Percentiles rank a stretch among this genome's conserved stretches.
These are phyloP conservation scores for Pseudotriccus pelzelni DNA, from an alignment of 2,797 vertebrate species.

Conservation along the genomic window DNA sequence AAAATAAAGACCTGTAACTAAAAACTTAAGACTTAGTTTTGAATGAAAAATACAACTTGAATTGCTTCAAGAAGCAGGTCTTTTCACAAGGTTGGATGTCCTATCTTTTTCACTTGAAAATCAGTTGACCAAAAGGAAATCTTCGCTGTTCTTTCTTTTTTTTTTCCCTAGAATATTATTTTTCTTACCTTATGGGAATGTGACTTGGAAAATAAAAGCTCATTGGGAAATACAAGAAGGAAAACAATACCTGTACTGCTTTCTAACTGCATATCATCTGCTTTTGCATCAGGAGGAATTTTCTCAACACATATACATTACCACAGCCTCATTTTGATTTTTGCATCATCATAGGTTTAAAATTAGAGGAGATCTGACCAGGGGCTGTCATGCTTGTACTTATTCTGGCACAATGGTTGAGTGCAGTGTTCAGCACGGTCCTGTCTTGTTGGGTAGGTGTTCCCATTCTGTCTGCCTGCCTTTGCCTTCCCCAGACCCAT, in stretches of 20 bases:
- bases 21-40: neutral
- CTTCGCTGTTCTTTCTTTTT: neutral
- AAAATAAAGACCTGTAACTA: neutral
- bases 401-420: neutral
- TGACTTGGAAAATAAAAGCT: neutral
- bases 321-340: neutral
- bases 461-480: neutral
- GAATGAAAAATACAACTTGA: neutral
- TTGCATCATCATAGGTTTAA: neutral
- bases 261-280: neutral
- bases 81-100: neutral
- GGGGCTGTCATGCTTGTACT: neutral
- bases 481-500: neutral
- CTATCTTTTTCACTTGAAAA: neutral
- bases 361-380: neutral
- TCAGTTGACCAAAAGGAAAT: neutral
- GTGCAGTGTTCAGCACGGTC: accelerated
- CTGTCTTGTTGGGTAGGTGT: accelerated
- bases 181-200: neutral
- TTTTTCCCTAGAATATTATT: neutral
- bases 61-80: neutral
- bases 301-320: neutral
- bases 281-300: neutral
- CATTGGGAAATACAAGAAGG: neutral
- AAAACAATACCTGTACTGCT: neutral